Conservation (phyloP, 2,113 vertebrate species). For the Microcebus griseorufus region DNA sequence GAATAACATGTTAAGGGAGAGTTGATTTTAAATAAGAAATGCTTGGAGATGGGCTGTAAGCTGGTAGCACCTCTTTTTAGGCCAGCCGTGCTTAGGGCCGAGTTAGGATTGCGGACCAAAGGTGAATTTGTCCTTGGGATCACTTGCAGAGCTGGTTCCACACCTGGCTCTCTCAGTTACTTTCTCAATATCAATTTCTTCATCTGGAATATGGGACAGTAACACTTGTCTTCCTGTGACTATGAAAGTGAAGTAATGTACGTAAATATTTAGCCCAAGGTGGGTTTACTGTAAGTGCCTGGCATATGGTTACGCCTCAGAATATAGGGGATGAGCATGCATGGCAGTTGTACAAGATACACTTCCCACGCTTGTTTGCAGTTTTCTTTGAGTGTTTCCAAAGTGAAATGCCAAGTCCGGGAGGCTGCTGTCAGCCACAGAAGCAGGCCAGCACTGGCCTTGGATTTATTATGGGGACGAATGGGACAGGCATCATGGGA, state of each 20-base stretch:
- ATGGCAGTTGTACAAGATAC: background rate
- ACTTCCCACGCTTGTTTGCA: background rate
- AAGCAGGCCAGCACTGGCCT: background rate
- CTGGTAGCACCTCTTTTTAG: background rate
- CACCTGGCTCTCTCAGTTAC: background rate
- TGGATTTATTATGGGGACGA: background rate
- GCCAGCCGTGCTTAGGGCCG: background rate
- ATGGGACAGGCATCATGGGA: accelerated
- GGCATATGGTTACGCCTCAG: background rate
- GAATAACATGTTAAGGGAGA: background rate
- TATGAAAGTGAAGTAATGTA: background rate
- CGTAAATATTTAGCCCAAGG: background rate
- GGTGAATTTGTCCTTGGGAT: background rate
- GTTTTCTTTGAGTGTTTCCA: background rate
- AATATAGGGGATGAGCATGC: background rate
- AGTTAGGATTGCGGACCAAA: background rate
- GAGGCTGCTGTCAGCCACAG: background rate
- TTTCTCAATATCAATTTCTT: background rate
- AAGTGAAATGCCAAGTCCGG: background rate
- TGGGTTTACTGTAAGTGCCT: background rate
- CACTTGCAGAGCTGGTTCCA: background rate
- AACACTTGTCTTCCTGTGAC: background rate
- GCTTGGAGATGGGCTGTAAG: background rate
- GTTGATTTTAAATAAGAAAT: background rate
- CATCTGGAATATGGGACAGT: background rate